Evolutionary conservation across 1,140 invertebrate species (phyloP).

Genomic region (Leptopilina boulardi): DNA sequence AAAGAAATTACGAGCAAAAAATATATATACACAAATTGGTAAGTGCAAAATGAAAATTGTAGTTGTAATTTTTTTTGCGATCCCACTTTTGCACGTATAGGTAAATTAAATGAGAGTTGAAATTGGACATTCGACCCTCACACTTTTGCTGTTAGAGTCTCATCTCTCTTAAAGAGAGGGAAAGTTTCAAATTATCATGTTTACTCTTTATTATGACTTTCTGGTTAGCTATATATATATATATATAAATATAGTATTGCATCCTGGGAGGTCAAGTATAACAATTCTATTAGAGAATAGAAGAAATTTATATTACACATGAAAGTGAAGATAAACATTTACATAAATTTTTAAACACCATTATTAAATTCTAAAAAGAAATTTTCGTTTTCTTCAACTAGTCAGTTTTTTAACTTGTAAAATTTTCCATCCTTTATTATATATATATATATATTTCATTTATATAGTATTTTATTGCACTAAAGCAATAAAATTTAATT

Average conservation of each 20-base stretch:
- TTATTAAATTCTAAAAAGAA: no score
- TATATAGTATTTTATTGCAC: no score
- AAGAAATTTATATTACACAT: neutral
- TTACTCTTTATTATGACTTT: conserved; percentile 9
- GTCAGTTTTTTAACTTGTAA: no score
- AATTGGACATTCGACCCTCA: neutral
- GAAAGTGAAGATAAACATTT: neutral
- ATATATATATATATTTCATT: no score
- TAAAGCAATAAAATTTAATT: no score
- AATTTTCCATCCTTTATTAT: no score
- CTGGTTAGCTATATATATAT: no score
- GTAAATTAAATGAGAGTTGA: conserved; percentile 10
- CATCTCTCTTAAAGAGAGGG: neutral
- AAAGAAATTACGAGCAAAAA: neutral
- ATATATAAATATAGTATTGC: neutral
- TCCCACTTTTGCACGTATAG: neutral
- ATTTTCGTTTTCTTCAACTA: no score
- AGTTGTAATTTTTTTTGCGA: neutral
- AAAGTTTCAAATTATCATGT: conserved; percentile 24
- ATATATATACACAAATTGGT: neutral
- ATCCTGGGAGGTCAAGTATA: neutral
- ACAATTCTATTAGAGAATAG: neutral
- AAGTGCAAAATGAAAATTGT: neutral
- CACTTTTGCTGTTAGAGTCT: neutral
- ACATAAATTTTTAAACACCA: neutral